Evolutionary conservation across 2,888 invertebrate genomes (phyloP).

Genomic region (Apomyelois bistriatella): DNA sequence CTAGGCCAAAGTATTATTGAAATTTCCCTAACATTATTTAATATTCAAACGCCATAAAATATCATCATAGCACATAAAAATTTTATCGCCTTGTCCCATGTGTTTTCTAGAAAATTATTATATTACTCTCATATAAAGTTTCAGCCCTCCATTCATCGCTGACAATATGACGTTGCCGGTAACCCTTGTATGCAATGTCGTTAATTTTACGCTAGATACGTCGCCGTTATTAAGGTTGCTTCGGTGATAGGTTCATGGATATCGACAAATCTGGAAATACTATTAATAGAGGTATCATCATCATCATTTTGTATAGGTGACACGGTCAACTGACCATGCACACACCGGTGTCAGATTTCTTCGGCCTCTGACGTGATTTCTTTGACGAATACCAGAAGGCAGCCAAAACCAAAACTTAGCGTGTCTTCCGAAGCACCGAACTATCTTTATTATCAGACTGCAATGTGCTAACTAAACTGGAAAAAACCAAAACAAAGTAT

Average conservation of each 20-base stretch:
- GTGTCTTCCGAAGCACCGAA: too few species aligned
- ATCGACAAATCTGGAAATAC: background rate
- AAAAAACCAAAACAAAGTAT: too few species aligned
- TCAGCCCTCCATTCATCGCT: constrained; percentile 1
- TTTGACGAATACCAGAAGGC: too few species aligned
- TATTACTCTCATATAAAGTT: background rate
- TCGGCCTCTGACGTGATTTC: too few species aligned
- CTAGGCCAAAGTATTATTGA: background rate
- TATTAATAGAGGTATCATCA: background rate
- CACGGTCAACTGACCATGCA: too few species aligned
- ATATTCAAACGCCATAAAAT: background rate
- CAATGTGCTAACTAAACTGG: too few species aligned
- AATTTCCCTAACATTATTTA: background rate
- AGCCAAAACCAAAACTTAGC: too few species aligned
- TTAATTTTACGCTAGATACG: constrained; percentile 19
- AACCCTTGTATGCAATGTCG: constrained; percentile 14
- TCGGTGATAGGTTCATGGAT: constrained; percentile 14
- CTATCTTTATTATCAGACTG: too few species aligned
- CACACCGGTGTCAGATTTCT: too few species aligned
- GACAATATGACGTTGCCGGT: constrained; percentile 4
- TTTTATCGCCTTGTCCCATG: background rate
- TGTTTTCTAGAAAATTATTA: background rate
- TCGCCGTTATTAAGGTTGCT: constrained; percentile 14
- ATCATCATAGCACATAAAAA: background rate
- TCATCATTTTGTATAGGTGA: too few species aligned